Base-by-base conservation (phyloP, 1,140 invertebrate species). In the Coenobita brevimanus region DNA sequence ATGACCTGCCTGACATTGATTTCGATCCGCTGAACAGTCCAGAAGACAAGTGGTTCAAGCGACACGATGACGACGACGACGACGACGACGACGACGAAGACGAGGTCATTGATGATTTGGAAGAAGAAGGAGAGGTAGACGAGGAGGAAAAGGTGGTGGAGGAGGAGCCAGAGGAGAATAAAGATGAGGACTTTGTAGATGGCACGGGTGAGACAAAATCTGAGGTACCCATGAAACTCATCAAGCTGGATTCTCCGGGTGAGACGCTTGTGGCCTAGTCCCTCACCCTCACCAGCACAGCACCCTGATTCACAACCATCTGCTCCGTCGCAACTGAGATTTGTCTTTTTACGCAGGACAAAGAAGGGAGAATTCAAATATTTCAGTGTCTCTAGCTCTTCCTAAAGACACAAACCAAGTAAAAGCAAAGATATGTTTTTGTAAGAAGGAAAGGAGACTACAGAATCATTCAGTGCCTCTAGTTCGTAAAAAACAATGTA, bases 41-140 rank as follows among this genome's bases (percentile, higher is more conserved):
- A 33, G 83, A 89, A n/a, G 83, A 86, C 36, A 89, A 76, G 27
- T 76, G 76, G 60, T 21, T 82, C 27, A 76, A 76, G 54, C 30
- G 76, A 36, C 38, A 78, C 3, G 82, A 79, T n/a, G 88, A 79
- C 8, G 84, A 81, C 17, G 89, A 82, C 21, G 82, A 82, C 41
- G 33, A 15, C 0, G 57, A 60, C 13, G 80, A 89, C 13, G 69
- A 73, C 27, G 79, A 67, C 54, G 84, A 82, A 4, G 89, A 89
- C 27, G 80, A 89, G 3, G 88, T 36, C 17, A 79, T 81, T 13
- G 89, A 81, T n/a, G 73, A 81, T 3, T 30, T 41, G 62, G 67
- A 43, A 17, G 85, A 81, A 21, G 85, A 80, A n/a, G 85, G 80
- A n/a, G 69, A 62, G 64, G 50, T 76, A n/a, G 36, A 60, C 0